phyloP scores from a whole-genome alignment of 2,797 vertebrate species.

The Pseudomugil gertrudae region DNA sequence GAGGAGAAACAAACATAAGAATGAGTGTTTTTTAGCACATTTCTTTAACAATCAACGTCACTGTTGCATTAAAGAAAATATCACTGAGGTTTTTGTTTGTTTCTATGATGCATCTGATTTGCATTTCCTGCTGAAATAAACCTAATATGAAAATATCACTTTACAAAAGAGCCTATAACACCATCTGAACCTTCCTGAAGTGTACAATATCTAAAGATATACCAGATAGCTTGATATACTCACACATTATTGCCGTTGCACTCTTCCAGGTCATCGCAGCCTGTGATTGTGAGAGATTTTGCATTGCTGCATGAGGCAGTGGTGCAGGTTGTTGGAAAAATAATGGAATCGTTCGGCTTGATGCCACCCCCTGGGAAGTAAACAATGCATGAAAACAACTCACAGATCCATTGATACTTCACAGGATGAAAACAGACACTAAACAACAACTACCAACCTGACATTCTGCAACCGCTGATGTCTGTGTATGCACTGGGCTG shows the following conservation, averaged over 20 bases:
- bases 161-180: no score
- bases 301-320: neutral
- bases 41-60: no score
- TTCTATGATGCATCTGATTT: no score
- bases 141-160: no score
- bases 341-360: neutral
- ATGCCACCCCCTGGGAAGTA: neutral
- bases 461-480: neutral
- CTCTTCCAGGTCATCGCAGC: neutral
- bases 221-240: neutral
- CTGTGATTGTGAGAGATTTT: neutral
- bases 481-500: neutral
- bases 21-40: neutral
- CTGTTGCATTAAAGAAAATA: no score
- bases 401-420: neutral
- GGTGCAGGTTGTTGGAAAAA: neutral
- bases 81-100: no score
- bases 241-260: neutral
- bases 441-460: neutral
- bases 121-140: no score
- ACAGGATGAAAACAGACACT: neutral
- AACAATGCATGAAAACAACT: neutral
- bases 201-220: no score
- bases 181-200: no score
- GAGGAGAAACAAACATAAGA: neutral